These are phyloP conservation scores for Ascaphus truei DNA, from an alignment of 2,113 vertebrate species.

Conservation along the genomic window DNA sequence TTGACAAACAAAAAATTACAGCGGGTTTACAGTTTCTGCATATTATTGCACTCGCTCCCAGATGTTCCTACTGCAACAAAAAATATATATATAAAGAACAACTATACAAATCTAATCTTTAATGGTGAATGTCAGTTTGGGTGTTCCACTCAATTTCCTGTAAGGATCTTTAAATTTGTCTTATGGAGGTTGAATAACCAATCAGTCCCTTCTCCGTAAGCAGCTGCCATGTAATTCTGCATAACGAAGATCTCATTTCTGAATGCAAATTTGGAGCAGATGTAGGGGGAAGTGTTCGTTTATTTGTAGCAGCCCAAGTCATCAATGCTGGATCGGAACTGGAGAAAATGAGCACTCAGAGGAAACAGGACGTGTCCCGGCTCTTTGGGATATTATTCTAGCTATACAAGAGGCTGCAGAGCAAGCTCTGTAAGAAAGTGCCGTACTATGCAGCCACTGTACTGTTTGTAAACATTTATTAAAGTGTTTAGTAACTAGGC, in stretches of 20 bases:
- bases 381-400: constrained; percentile 1
- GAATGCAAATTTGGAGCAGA: constrained; percentile 74
- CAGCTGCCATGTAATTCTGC: constrained; percentile 51
- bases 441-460: too few relatives aligned
- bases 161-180: constrained; percentile 65
- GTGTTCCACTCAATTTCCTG: constrained; percentile 81
- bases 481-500: too few relatives aligned
- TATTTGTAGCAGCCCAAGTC: constrained; percentile 32
- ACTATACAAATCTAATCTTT: constrained; percentile 57
- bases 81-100: constrained; percentile 45
- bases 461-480: too few relatives aligned
- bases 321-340: constrained; percentile 3
- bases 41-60: constrained; percentile 53
- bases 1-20: constrained; percentile 61
- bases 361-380: background rate
- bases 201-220: constrained; percentile 54
- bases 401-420: too few relatives aligned
- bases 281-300: constrained; percentile 61
- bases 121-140: constrained; percentile 70
- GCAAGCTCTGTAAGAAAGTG: too few relatives aligned
- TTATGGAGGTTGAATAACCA: constrained; percentile 58
- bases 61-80: constrained; percentile 59
- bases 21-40: constrained; percentile 66
- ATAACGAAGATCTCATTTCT: constrained; percentile 64
- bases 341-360: background rate